phyloP scores from a whole-genome alignment of 2,113 vertebrate species.

The Platycercus adscitus region DNA sequence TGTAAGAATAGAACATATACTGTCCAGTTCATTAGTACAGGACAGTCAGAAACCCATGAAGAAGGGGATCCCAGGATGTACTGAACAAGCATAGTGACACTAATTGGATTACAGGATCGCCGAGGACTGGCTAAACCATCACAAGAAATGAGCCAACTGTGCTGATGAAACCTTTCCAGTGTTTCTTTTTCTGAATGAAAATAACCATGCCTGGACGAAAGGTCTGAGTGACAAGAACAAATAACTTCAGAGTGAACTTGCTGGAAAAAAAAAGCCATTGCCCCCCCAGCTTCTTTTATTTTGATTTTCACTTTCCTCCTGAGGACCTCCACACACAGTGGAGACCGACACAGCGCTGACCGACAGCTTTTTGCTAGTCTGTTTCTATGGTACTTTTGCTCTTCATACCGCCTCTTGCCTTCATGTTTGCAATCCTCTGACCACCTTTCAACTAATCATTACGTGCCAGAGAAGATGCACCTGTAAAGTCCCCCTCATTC shows the following conservation, averaged over 20 bases:
- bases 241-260: neutral
- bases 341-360: neutral
- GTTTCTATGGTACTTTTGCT: neutral
- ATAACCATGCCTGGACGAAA: neutral
- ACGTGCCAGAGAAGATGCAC: neutral
- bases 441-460: neutral
- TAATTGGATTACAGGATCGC: neutral
- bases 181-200: neutral
- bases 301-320: neutral
- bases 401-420: neutral
- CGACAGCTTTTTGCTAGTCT: neutral
- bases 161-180: neutral
- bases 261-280: neutral
- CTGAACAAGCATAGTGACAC: neutral
- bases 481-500: neutral
- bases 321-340: neutral
- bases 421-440: neutral
- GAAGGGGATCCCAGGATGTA: neutral
- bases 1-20: neutral
- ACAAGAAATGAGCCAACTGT: neutral
- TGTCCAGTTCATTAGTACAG: neutral
- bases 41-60: neutral
- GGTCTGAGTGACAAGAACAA: neutral
- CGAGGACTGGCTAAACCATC: neutral
- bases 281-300: neutral